Evolutionary conservation across 2,797 vertebrate genomes (phyloP), one percentile per base, ranked within the genome.

Genomic region (Gobionotothen gibberifrons): DNA sequence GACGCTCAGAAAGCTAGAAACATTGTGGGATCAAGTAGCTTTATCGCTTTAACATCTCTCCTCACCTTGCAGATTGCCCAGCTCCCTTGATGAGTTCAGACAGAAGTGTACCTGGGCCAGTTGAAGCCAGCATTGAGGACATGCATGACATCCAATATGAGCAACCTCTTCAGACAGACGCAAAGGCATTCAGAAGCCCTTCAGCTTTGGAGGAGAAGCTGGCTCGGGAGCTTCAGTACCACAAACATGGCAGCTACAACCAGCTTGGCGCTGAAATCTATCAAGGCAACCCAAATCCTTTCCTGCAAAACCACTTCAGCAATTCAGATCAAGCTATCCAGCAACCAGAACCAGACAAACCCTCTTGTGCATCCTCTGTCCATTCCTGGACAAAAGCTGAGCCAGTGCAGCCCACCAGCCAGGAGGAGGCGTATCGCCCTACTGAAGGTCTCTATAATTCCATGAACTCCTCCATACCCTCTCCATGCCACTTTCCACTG

Each of bases 151-250:
- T 71, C 55, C 71, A 78, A 0, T 53, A 2, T 7, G 47, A 71
- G 29, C 49, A 57, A 5, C 6, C 10, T 22, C 13, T 93, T 16
- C 89, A 95, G 83, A 6, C 57, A 0, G 95, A 95, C 21, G 87
- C 78, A 1, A 2, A 11, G 7, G n/a, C 15, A 2, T 8, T 0
- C 1, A 48, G n/a, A 19, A 42, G 1, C 48, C 36, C 44, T 10
- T 55, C 74, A 9, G 48, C 69, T n/a, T 83, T 98, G 56, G 91
- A 96, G 72, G 90, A 88, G 11, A 99, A 99, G 85, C 95, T 99
- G 39, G 77, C 93, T n/a, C 88, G 88, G 5, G 98, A 99, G 88
- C 85, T 95, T 43, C 89, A 94, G 83, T 99, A 99, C 83, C 97
- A 99, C 51, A 84, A 75, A 0, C 56, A 52, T 0, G 98, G 98